Evolutionary conservation across 2,888 invertebrate species (phyloP).

Genomic region (Drosophila leonis): DNA sequence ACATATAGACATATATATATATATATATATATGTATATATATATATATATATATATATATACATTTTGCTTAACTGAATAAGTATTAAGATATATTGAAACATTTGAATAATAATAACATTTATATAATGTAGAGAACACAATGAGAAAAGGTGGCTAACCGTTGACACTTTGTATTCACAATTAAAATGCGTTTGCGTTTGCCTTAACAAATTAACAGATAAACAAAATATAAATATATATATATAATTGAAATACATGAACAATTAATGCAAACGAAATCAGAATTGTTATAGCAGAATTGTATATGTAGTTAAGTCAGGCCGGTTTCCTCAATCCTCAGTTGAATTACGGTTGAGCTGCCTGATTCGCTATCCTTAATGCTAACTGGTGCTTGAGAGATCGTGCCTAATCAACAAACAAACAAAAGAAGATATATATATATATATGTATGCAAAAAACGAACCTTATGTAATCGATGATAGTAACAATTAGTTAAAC

Average conservation of each 20-base stretch:
- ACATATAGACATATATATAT: background rate
- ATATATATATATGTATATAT: background rate
- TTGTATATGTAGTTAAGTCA: slow-evolving; percentile 20
- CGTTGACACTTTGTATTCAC: slow-evolving; percentile 53
- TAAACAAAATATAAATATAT: background rate
- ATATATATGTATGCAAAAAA: slow-evolving; percentile 5
- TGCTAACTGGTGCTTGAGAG: slow-evolving; percentile 57
- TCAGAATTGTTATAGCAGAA: slow-evolving; percentile 6
- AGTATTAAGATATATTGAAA: slow-evolving; percentile 11
- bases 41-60: slow-evolving; percentile 7
- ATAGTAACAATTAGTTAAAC: slow-evolving; percentile 38
- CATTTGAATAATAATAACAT: background rate
- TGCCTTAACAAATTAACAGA: slow-evolving; percentile 57
- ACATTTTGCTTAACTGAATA: slow-evolving; percentile 31
- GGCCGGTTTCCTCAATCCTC: slow-evolving; percentile 61
- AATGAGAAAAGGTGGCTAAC: slow-evolving; percentile 6
- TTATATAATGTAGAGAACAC: slow-evolving; percentile 17
- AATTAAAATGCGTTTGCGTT: slow-evolving; percentile 67
- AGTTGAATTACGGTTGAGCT: slow-evolving; percentile 57
- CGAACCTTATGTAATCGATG: slow-evolving; percentile 25
- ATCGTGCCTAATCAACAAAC: slow-evolving; percentile 51
- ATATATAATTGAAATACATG: background rate
- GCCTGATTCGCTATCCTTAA: slow-evolving; percentile 45
- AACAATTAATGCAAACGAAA: slow-evolving; percentile 7
- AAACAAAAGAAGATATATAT: background rate